Percentiles rank a stretch among this genome's conserved stretches.
phyloP scores from a whole-genome alignment of 2,113 vertebrate genomes.

The Microcebus griseorufus region DNA sequence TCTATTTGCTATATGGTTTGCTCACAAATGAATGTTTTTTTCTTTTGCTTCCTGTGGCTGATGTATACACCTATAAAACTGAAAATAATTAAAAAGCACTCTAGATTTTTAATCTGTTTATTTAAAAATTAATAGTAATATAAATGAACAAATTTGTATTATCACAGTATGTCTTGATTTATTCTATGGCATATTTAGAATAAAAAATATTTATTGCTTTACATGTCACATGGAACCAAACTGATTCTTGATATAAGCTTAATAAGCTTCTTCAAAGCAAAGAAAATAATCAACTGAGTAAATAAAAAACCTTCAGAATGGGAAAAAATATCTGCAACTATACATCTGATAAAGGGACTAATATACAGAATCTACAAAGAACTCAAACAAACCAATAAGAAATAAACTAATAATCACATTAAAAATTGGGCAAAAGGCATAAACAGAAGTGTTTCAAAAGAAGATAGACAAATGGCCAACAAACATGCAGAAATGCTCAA shows the following conservation, averaged over 20 bases:
- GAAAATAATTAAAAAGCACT: neutral
- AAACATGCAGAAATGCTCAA: too few species aligned
- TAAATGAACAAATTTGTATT: neutral
- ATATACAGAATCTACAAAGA: too few species aligned
- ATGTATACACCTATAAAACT: neutral
- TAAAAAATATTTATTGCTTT: neutral
- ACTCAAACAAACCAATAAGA: too few species aligned
- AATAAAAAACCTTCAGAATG: too few species aligned
- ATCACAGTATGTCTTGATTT: neutral
- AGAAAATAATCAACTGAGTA: too few species aligned
- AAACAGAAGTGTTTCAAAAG: too few species aligned
- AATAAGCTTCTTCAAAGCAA: too few species aligned
- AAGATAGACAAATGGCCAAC: too few species aligned
- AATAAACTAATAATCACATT: too few species aligned
- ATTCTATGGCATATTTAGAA: neutral
- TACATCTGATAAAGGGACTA: too few species aligned
- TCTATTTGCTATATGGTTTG: neutral
- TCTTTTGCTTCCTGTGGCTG: neutral
- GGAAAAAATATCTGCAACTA: too few species aligned
- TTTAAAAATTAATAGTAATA: neutral
- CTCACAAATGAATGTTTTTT: neutral
- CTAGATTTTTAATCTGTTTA: neutral
- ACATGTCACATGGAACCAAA: neutral
- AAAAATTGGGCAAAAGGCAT: too few species aligned
- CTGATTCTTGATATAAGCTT: neutral